Conservation (phyloP, 2,797 vertebrate species). For the Falco naumanni region DNA sequence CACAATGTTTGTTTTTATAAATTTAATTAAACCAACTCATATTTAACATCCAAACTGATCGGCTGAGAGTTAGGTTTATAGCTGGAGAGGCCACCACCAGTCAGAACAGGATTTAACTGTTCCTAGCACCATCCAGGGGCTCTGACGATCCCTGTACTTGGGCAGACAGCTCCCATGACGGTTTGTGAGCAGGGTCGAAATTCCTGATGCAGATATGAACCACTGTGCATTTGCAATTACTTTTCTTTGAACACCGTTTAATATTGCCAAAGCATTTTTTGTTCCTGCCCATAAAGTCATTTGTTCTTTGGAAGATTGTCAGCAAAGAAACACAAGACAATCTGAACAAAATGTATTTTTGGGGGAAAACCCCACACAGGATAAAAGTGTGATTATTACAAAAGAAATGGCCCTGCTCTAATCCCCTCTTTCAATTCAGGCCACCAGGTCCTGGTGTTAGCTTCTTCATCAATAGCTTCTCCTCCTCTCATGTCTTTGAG, state of each 20-base stretch:
- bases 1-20: background rate
- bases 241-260: background rate
- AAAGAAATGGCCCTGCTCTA: background rate
- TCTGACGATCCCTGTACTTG: background rate
- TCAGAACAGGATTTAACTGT: background rate
- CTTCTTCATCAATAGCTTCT: background rate
- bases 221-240: background rate
- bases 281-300: constrained; percentile 1
- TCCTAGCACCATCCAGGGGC: background rate
- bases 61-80: background rate
- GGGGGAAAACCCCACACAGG: background rate
- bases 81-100: background rate
- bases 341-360: background rate
- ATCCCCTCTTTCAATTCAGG: background rate
- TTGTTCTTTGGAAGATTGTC: constrained; percentile 21
- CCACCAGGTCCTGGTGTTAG: background rate
- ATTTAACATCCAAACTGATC: constrained; percentile 46
- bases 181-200: background rate
- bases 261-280: constrained; percentile 44
- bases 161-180: rapidly evolving
- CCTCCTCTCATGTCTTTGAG: background rate
- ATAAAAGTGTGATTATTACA: background rate
- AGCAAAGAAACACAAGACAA: background rate
- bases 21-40: background rate
- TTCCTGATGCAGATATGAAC: background rate